A percentile compares a stretch with the other conserved stretches of the same genome.
Conservation (phyloP, 2,797 vertebrate genomes). For the Arctocebus calabarensis region DNA sequence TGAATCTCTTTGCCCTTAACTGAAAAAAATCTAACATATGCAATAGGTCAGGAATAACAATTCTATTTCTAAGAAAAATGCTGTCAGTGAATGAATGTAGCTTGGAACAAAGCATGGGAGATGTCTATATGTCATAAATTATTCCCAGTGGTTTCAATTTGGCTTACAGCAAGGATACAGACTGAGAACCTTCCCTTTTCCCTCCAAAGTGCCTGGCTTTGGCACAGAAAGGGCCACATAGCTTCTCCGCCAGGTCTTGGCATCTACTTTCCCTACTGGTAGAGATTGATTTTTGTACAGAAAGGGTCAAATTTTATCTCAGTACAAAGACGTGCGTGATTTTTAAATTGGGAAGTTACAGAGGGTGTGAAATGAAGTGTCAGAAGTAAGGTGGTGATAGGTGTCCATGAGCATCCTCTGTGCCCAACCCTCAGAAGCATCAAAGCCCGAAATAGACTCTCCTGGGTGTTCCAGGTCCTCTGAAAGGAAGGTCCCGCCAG, state of each 20-base stretch:
- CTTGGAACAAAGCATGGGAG: conserved; percentile 17
- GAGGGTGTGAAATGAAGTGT: conserved; percentile 20
- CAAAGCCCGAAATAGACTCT: background rate
- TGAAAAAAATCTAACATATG: conserved; percentile 65
- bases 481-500: background rate
- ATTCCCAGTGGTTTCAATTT: conserved; percentile 23
- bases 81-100: conserved; percentile 53
- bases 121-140: conserved; percentile 11
- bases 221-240: background rate
- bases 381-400: background rate
- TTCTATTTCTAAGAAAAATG: conserved; percentile 57
- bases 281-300: background rate
- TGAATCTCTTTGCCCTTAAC: conserved; percentile 45
- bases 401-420: background rate
- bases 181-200: background rate
- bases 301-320: conserved; percentile 13
- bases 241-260: background rate
- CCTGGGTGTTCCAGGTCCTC: background rate
- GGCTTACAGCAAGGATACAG: background rate
- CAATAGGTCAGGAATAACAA: conserved; percentile 48
- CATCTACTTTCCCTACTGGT: background rate
- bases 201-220: background rate
- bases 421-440: background rate
- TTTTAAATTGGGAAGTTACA: conserved; percentile 36
- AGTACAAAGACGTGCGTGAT: conserved; percentile 38